These are phyloP conservation scores for Cromileptes altivelis DNA, from an alignment of 2,113 vertebrate genomes.

Conservation along the genomic window DNA sequence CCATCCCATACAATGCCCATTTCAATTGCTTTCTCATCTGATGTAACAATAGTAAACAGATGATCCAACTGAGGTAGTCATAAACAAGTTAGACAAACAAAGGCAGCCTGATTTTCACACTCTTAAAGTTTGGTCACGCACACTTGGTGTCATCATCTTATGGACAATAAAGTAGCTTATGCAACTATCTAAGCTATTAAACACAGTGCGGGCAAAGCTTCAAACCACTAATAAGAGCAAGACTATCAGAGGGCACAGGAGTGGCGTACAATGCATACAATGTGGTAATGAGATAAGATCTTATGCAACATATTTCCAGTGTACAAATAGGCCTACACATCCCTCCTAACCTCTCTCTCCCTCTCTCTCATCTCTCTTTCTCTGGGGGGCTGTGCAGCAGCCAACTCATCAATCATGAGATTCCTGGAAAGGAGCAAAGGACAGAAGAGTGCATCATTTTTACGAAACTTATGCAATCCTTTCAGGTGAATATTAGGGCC, in stretches of 20 bases:
- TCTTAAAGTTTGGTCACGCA: background rate
- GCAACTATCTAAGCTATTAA: background rate
- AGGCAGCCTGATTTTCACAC: background rate
- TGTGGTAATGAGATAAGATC: conserved; percentile 45
- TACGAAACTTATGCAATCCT: conserved; percentile 5
- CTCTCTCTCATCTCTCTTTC: background rate
- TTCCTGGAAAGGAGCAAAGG: conserved; percentile 49
- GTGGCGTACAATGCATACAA: too few relatives aligned
- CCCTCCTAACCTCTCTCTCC: conserved; percentile 7
- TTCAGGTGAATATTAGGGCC: conserved; percentile 13
- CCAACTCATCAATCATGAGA: conserved; percentile 56
- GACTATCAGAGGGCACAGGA: background rate
- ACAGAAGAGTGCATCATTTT: conserved; percentile 28
- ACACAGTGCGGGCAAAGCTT: background rate
- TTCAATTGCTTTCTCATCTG: background rate
- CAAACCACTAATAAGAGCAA: background rate
- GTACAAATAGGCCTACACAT: conserved; percentile 22
- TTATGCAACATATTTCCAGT: conserved; percentile 67
- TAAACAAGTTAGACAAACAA: background rate
- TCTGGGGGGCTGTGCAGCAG: background rate
- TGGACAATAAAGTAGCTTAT: background rate
- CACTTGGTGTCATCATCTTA: background rate
- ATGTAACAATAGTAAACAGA: conserved; percentile 5
- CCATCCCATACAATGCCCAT: background rate
- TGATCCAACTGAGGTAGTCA: background rate